phyloP scores from a whole-genome alignment of 2,113 vertebrate species.

The Microcebus ravelobensis region DNA sequence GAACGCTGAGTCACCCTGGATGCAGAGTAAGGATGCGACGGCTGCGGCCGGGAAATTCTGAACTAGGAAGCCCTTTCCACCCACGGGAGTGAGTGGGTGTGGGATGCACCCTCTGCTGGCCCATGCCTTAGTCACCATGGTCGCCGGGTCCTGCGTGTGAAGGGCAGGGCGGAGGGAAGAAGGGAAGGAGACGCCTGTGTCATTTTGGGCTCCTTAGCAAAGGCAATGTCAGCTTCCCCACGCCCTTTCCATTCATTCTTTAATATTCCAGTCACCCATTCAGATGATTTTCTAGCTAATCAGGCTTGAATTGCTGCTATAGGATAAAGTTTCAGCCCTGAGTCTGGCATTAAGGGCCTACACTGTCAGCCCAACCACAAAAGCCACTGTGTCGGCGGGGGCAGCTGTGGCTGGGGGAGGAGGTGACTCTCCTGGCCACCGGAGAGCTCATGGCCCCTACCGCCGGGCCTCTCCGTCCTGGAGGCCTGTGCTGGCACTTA shows the following conservation, averaged over 20 bases:
- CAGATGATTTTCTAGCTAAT: slow-evolving; percentile 58
- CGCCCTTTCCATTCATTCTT: slow-evolving; percentile 45
- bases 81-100: slow-evolving; percentile 72
- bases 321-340: background rate
- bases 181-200: background rate
- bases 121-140: background rate
- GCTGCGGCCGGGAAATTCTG: slow-evolving; percentile 58
- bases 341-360: background rate
- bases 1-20: background rate
- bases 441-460: background rate
- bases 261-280: slow-evolving; percentile 42
- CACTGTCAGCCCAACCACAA: background rate
- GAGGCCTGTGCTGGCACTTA: rapidly evolving
- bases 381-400: background rate
- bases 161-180: background rate
- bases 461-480: background rate
- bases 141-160: background rate
- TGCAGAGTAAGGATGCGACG: background rate
- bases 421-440: too few species aligned
- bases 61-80: slow-evolving; percentile 63
- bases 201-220: background rate
- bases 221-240: background rate
- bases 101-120: background rate
- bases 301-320: slow-evolving; percentile 35
- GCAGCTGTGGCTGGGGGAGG: background rate